phyloP scores from a whole-genome alignment of 2,888 invertebrate genomes.

The Chirona hameri region DNA sequence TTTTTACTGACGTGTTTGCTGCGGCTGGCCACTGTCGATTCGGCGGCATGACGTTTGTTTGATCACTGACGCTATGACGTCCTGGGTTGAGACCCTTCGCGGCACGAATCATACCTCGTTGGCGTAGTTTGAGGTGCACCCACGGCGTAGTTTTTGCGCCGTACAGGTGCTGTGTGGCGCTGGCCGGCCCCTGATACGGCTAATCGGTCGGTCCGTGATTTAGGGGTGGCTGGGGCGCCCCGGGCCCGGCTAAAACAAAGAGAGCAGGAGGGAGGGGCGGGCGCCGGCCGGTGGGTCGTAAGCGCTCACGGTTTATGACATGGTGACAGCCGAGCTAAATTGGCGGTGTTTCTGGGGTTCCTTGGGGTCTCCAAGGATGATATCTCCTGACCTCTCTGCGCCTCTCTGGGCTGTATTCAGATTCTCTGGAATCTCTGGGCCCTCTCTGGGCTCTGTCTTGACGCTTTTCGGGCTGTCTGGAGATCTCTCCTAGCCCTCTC shows the following conservation, averaged over 20 bases:
- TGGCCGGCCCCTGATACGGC: not conserved
- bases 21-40: too few species aligned
- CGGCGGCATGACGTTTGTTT: too few species aligned
- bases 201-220: slow-evolving; percentile 3
- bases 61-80: too few species aligned
- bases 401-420: too few species aligned
- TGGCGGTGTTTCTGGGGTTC: not conserved
- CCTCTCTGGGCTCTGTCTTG: too few species aligned
- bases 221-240: not conserved
- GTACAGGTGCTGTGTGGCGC: not conserved
- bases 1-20: too few species aligned
- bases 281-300: not conserved
- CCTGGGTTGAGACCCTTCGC: too few species aligned
- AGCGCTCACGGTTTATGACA: not conserved
- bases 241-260: slow-evolving; percentile 23
- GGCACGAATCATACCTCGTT: too few species aligned
- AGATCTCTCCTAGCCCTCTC: too few species aligned
- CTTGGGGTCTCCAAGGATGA: not conserved
- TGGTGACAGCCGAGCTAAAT: not conserved
- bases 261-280: not conserved
- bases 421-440: too few species aligned
- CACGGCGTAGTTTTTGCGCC: not conserved
- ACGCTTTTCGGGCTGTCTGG: too few species aligned
- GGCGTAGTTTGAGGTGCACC: too few species aligned
- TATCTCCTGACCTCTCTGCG: not conserved